Evolutionary conservation across 2,888 invertebrate species (phyloP), one percentile per base, ranked within the genome.

Genomic region (Leptinotarsa rubiginosa): DNA sequence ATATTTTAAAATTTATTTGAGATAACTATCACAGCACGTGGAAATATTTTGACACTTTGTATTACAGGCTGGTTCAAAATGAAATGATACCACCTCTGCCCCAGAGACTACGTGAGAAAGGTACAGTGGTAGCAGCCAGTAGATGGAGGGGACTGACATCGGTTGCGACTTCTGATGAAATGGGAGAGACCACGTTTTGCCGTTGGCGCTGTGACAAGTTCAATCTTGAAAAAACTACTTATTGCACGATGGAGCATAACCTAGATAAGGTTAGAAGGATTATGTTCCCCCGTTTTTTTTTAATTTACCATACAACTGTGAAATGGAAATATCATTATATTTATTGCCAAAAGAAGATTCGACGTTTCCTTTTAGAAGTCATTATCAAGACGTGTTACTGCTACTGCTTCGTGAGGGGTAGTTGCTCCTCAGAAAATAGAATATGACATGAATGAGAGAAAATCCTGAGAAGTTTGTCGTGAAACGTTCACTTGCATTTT

Each of bases 1-100:
- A 41, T 5, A 20, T 52, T 41, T 47, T 52, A 25, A 52, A 69
- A 25, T 69, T 41, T 50, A 25, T 73, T 65, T 69, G 69, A 69
- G 54, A 52, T 18, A 69, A 69, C 69, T 73, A 73, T 73, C 73
- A 73, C 73, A 73, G 66, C 65, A 73, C 73, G 65, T 25, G 69
- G 62, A 41, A 59, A 69, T 64, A 65, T 66, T 52, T 62, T 70
- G 69, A 69, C 74, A 66, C 71, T 73, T 20, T 65, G 70, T 71
- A 73, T 66, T 41, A 56, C 25, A 56, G 25, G 69, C 69, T 47
- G 59, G 69, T 56, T 47, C 41, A 69, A 20, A 56, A 47, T 69
- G 56, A 69, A 69, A 69, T 69, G 69, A 62, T 52, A 62, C 62
- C 41, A 56, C 56, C 69, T 56, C 69, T 18, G 56, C 20, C n/a